A percentile compares a stretch with the other conserved stretches of the same genome.
These are phyloP conservation scores for Labia minor DNA, from an alignment of 2,888 invertebrate genomes.

Conservation along the genomic window DNA sequence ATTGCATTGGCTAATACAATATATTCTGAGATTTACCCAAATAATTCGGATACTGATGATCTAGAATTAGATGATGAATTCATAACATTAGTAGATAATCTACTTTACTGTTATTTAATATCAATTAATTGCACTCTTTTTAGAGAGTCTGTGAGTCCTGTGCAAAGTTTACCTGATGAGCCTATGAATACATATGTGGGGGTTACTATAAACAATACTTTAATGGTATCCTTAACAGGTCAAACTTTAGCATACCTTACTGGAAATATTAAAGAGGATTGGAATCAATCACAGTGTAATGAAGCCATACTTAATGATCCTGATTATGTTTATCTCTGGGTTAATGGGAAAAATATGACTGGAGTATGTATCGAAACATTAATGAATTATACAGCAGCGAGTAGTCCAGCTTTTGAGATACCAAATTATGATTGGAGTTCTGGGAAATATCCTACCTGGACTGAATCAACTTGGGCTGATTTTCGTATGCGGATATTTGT, in stretches of 20 bases:
- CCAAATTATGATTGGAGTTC: conserved; percentile 66
- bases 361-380: conserved; percentile 62
- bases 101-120: conserved; percentile 65
- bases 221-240: conserved; percentile 47
- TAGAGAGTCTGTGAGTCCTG: conserved; percentile 41
- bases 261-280: conserved; percentile 34
- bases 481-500: conserved; percentile 69
- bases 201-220: conserved; percentile 41
- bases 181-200: conserved; percentile 50
- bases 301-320: not conserved
- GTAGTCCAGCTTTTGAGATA: conserved; percentile 72
- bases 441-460: conserved; percentile 73
- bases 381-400: conserved; percentile 60
- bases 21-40: conserved; percentile 33
- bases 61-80: not conserved
- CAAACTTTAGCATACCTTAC: conserved; percentile 52
- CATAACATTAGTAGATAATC: conserved; percentile 48
- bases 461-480: conserved; percentile 73
- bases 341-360: conserved; percentile 41
- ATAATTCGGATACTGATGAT: not conserved
- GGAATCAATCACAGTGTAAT: not conserved
- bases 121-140: conserved; percentile 60
- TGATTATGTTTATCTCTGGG: conserved; percentile 26
- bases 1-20: conserved; percentile 53
- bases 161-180: conserved; percentile 36